A percentile compares a stretch with the other conserved stretches of the same genome.
Conservation (phyloP, 2,888 invertebrate species). For the Tillus elongatus region DNA sequence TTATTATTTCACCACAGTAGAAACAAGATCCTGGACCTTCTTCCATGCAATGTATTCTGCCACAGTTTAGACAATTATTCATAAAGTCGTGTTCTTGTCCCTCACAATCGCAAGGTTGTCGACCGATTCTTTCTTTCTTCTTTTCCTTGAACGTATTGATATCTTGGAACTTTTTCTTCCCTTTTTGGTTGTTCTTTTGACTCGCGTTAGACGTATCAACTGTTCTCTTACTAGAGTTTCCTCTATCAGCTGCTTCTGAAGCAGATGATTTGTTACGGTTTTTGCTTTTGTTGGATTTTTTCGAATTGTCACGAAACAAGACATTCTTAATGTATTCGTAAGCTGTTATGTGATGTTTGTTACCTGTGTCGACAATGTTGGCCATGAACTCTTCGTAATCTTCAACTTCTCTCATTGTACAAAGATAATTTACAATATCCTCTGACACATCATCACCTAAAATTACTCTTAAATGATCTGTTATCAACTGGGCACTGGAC, state of each 20-base stretch:
- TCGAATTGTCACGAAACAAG: constrained; percentile 30
- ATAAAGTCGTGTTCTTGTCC: constrained; percentile 82
- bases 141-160: constrained; percentile 28
- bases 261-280: constrained; percentile 4
- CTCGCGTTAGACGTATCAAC: constrained; percentile 5
- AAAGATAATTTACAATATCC: constrained; percentile 56
- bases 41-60: constrained; percentile 88
- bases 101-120: constrained; percentile 86
- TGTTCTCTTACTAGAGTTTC: constrained; percentile 7
- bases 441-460: neutral
- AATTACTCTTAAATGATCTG: constrained; percentile 1
- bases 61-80: constrained; percentile 90
- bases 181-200: constrained; percentile 21
- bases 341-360: constrained; percentile 58
- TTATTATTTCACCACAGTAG: constrained; percentile 69
- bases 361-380: constrained; percentile 60
- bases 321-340: constrained; percentile 38
- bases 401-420: constrained; percentile 58
- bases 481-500: too few relatives aligned
- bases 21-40: constrained; percentile 97
- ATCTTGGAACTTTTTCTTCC: constrained; percentile 30
- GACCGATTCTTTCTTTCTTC: constrained; percentile 47
- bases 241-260: neutral
- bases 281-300: neutral
- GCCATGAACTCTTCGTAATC: constrained; percentile 72